Base-by-base conservation (phyloP, 2,888 invertebrate genomes). In the Hypena proboscidalis region DNA sequence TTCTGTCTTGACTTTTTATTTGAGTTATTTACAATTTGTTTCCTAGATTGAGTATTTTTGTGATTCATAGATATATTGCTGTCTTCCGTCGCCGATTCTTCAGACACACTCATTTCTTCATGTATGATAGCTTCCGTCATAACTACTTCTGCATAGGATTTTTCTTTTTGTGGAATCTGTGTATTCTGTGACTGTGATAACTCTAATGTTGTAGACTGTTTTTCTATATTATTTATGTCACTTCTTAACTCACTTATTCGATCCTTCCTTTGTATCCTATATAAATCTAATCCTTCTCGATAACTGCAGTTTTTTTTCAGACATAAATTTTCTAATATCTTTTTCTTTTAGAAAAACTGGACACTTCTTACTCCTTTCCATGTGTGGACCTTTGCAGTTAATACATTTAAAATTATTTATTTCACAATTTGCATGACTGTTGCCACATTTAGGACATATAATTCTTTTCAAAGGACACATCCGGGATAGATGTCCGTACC, bases 301-400 rank as follows among this genome's bases (percentile, higher is more conserved):
- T 48, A 48, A 1, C 11, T 27, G n/a, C 22, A 43, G 8, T 7
- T 38, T 4, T 29, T n/a, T 1, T 6, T 19, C 4, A 0, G 26
- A 10, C 43, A 43, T 43, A 2, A 49, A 20, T 0, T 9, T 4
- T 1, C 40, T 19, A 1, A 49, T 33, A 15, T 25, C 1, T n/a
- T 37, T 49, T 25, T 49, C 44, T 26, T 37, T 40, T 21, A 32
- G 9, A 5, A 36, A 49, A 1, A 33, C 2, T 0, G 44, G 45
- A n/a, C 49, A 45, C 1, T 14, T 32, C 11, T 41, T 45, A 2
- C 3, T 20, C 1, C 44, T 0, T 0, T 33, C 20, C 40, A 49
- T 49, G 21, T 49, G 45, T 6, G 35, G 10, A 0, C 49, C 48
- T 14, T 23, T 26, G n/a, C 48, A 49, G 8, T 49, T 49, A 0